phyloP scores from a whole-genome alignment of 2,888 invertebrate species.

The Cylindroiulus punctatus region DNA sequence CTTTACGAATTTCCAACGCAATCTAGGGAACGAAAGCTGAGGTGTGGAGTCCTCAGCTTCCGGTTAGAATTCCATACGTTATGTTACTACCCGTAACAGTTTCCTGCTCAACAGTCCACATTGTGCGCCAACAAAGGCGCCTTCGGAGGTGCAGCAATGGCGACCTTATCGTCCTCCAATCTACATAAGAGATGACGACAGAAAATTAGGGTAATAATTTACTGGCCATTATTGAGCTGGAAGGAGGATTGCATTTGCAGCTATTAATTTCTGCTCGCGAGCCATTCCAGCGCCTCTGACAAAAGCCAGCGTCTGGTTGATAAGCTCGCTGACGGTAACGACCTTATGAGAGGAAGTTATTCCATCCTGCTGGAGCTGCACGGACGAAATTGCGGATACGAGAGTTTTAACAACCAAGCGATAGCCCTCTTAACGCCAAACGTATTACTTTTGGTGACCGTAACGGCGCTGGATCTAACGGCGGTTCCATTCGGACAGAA shows the following conservation, averaged over 20 bases:
- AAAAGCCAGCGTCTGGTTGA: conserved; percentile 27
- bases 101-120: neutral
- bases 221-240: conserved; percentile 7
- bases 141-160: neutral
- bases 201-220: conserved; percentile 47
- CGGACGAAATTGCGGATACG: neutral
- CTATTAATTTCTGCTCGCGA: conserved; percentile 28
- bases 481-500: neutral
- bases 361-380: conserved; percentile 14
- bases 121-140: neutral
- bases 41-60: neutral
- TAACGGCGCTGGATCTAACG: conserved; percentile 30
- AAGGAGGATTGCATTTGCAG: conserved; percentile 44
- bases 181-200: conserved; percentile 26
- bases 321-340: conserved; percentile 42
- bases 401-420: conserved; percentile 17
- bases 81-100: neutral
- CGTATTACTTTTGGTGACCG: conserved; percentile 34
- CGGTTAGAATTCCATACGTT: neutral
- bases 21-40: too few relatives aligned
- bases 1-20: neutral
- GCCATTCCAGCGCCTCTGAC: neutral
- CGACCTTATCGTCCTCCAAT: conserved; percentile 17
- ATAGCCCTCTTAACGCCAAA: conserved; percentile 38
- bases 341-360: conserved; percentile 38